These are phyloP conservation scores for Phallusia fumigata DNA, from an alignment of 23 tunicate genomes.

Conservation along the genomic window DNA sequence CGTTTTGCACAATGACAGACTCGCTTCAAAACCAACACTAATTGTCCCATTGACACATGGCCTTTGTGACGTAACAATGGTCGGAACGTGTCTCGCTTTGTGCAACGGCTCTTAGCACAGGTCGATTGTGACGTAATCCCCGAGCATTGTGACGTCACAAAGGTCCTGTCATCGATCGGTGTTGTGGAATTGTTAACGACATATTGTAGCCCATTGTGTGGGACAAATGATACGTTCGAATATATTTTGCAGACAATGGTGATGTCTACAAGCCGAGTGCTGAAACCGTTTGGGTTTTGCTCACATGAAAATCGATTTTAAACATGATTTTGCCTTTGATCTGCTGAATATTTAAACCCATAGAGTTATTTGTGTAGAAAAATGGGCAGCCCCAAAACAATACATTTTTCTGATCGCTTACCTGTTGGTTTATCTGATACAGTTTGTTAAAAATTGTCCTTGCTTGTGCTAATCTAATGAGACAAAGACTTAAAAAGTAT, in stretches of 20 bases:
- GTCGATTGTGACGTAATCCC: not conserved
- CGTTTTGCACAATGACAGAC: not conserved
- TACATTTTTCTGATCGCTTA: too few species aligned
- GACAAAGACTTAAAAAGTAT: too few species aligned
- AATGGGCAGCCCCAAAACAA: too few species aligned
- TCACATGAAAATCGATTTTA: too few species aligned
- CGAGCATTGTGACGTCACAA: not conserved
- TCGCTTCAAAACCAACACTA: not conserved
- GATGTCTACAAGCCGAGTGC: too few species aligned
- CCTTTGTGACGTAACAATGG: not conserved
- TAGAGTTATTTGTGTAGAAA: too few species aligned
- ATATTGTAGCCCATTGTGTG: not conserved
- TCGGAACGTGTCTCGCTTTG: not conserved
- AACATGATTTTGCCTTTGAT: too few species aligned
- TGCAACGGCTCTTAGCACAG: not conserved
- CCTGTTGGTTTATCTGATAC: too few species aligned
- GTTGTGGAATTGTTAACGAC: not conserved
- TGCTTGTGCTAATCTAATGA: too few species aligned
- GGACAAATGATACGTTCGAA: slow-evolving; percentile 2
- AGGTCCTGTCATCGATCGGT: not conserved
- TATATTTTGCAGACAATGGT: not conserved
- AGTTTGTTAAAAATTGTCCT: too few species aligned
- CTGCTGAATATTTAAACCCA: too few species aligned
- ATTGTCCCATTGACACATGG: slow-evolving; percentile 4
- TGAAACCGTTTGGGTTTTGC: too few species aligned